Percentiles rank a stretch among this genome's conserved stretches.
Evolutionary conservation across 2,888 invertebrate genomes (phyloP).

Genomic region (Coecobrya sp.): DNA sequence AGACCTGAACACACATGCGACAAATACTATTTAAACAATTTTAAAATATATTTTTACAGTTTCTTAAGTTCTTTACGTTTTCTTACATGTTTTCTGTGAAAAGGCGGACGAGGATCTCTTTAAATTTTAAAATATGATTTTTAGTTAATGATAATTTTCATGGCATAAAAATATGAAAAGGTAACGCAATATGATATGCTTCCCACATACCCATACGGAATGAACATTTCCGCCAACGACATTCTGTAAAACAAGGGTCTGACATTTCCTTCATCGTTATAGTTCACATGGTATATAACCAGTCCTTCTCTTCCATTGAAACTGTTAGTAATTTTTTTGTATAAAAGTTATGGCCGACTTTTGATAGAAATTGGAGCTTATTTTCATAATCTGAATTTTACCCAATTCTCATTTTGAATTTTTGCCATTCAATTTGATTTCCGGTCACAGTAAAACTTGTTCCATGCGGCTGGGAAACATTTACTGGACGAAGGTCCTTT

Average conservation of each 20-base stretch:
- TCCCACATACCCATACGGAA: conserved; percentile 71
- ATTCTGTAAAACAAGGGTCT: conserved; percentile 76
- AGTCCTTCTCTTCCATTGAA: conserved; percentile 79
- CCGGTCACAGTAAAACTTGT: conserved; percentile 56
- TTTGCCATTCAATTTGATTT: conserved; percentile 77
- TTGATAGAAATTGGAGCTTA: too few relatives aligned
- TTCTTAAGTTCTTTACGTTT: too few relatives aligned
- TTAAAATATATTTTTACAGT: too few relatives aligned
- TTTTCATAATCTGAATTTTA: too few relatives aligned
- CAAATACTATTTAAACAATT: too few relatives aligned
- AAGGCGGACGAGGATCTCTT: conserved; percentile 75
- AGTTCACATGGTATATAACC: conserved; percentile 68
- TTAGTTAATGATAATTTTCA: too few relatives aligned
- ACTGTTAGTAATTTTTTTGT: too few relatives aligned
- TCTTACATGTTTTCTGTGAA: conserved; percentile 71
- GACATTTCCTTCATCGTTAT: conserved; percentile 70
- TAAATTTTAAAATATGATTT: background rate
- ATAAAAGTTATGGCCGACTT: too few relatives aligned
- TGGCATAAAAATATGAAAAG: background rate
- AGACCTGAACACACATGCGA: conserved; percentile 72
- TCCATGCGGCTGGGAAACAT: conserved; percentile 41
- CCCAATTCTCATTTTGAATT: conserved; percentile 80
- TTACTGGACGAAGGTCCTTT: conserved; percentile 67
- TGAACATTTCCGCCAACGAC: conserved; percentile 75
- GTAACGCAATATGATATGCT: background rate